These are phyloP conservation scores for Macrotis lagotis DNA, from an alignment of 2,113 vertebrate species.

Conservation along the genomic window DNA sequence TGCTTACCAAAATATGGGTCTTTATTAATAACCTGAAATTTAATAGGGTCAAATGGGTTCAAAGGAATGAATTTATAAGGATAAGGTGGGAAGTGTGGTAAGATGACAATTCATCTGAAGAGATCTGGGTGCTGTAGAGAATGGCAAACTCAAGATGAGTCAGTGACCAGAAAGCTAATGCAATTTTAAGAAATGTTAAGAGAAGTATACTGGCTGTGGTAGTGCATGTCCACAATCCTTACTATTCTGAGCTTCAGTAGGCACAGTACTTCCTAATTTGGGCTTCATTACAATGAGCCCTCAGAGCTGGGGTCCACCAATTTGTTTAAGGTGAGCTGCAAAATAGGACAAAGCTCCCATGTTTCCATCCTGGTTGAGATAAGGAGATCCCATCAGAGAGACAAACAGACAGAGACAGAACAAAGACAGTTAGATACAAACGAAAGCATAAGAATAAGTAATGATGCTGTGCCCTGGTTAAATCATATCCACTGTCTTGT, in stretches of 20 bases:
- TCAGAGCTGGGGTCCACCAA: not conserved
- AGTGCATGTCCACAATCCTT: not conserved
- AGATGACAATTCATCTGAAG: not conserved
- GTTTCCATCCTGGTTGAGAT: not conserved
- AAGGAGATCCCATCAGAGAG: not conserved
- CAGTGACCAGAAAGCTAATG: not conserved
- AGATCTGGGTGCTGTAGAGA: not conserved
- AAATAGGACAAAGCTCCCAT: not conserved
- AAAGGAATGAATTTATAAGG: not conserved
- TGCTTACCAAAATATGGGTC: not conserved
- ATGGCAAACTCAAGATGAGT: not conserved
- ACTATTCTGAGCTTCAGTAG: not conserved
- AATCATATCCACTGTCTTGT: not conserved
- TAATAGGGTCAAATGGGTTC: not conserved
- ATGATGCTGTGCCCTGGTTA: not conserved
- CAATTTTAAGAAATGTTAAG: not conserved
- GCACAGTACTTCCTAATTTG: not conserved
- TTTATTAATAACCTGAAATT: not conserved
- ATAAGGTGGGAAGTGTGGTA: not conserved
- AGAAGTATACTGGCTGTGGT: not conserved
- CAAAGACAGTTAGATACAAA: not conserved
- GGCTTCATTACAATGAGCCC: not conserved
- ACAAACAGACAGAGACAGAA: not conserved
- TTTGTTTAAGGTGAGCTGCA: not conserved
- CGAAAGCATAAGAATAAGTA: not conserved